A percentile compares a stretch with the other conserved stretches of the same genome.
phyloP scores from a whole-genome alignment of 2,797 vertebrate species.

The Centropyge bicolor region DNA sequence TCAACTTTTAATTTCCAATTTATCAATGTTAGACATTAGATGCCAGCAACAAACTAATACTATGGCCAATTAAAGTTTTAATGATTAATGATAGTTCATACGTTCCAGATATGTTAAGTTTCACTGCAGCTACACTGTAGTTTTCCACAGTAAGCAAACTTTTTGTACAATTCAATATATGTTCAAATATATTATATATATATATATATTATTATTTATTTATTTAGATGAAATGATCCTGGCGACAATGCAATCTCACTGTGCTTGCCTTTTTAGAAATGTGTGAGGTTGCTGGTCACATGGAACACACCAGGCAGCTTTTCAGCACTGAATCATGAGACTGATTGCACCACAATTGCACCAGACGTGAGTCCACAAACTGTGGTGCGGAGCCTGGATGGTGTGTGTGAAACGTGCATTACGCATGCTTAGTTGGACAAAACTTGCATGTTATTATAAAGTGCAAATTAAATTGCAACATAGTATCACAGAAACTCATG shows the following conservation, averaged over 20 bases:
- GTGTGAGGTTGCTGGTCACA: constrained; percentile 47
- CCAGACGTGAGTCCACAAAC: constrained; percentile 50
- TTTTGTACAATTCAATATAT: background rate
- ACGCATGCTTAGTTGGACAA: constrained; percentile 23
- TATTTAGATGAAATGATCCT: constrained; percentile 12
- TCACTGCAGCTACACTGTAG: background rate
- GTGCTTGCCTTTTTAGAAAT: constrained; percentile 9
- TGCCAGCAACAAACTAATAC: background rate
- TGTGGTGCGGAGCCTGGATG: constrained; percentile 4
- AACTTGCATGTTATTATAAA: background rate
- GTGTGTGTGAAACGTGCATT: constrained; percentile 47
- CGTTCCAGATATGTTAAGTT: background rate
- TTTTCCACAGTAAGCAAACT: background rate
- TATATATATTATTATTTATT: too few relatives aligned
- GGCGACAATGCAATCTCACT: constrained; percentile 38
- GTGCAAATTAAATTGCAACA: too few relatives aligned
- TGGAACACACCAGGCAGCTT: constrained; percentile 47
- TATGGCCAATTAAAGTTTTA: background rate
- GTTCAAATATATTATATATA: background rate
- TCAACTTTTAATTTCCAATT: background rate
- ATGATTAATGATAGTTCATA: background rate
- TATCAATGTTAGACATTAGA: constrained; percentile 1
- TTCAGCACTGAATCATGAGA: constrained; percentile 50
- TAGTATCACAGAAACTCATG: too few relatives aligned
- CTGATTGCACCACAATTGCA: constrained; percentile 67